phyloP scores from a whole-genome alignment of 2,113 vertebrate genomes.

The Phrynosoma blainvillii region DNA sequence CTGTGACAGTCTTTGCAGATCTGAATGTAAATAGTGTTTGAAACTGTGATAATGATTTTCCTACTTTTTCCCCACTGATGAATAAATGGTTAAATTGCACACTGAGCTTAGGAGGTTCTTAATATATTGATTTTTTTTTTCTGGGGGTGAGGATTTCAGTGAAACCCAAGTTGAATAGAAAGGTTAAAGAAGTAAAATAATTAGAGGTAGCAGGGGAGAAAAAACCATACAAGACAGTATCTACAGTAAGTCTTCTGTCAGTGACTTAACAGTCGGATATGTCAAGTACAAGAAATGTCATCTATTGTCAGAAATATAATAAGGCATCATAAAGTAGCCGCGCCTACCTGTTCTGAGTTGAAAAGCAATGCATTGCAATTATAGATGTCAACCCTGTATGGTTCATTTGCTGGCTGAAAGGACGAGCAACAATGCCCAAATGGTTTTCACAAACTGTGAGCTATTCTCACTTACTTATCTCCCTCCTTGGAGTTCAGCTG shows the following conservation, averaged over 20 bases:
- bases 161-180: slow-evolving; percentile 33
- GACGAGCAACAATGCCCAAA: slow-evolving; percentile 14
- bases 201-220: slow-evolving; percentile 30
- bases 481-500: slow-evolving; percentile 2
- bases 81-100: slow-evolving; percentile 21
- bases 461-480: slow-evolving; percentile 17
- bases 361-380: slow-evolving; percentile 45
- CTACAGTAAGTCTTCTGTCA: background rate
- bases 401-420: slow-evolving; percentile 23
- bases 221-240: slow-evolving; percentile 39
- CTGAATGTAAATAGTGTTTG: background rate
- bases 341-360: slow-evolving; percentile 26
- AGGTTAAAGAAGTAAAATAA: slow-evolving; percentile 62
- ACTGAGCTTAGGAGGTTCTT: slow-evolving; percentile 5
- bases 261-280: slow-evolving; percentile 48
- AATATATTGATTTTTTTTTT: slow-evolving; percentile 30
- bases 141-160: background rate
- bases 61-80: background rate
- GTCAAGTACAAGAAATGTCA: slow-evolving; percentile 43
- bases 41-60: no score
- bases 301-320: slow-evolving; percentile 27
- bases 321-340: background rate
- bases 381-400: background rate
- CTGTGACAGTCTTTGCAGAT: background rate
- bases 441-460: background rate